These are phyloP conservation scores for Ancistrus triradiatus DNA, from an alignment of 2,113 vertebrate species.

Conservation along the genomic window DNA sequence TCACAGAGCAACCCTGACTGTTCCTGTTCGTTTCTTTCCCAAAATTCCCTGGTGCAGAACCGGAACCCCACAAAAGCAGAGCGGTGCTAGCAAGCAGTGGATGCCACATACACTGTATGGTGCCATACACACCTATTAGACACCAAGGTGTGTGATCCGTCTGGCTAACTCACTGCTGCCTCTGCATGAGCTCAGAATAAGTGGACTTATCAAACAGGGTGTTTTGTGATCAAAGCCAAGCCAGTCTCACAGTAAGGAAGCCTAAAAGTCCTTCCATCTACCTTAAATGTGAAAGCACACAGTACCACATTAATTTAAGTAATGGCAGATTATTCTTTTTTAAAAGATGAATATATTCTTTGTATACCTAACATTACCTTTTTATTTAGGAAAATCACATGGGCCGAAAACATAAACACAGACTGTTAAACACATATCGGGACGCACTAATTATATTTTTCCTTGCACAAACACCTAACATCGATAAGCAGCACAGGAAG, in stretches of 20 bases:
- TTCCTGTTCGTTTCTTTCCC: conserved; percentile 45
- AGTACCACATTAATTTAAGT: no score
- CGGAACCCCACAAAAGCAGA: no score
- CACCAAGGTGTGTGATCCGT: conserved; percentile 20
- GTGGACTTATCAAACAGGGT: conserved; percentile 23
- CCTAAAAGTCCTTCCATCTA: neutral
- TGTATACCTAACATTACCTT: no score
- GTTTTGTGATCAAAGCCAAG: conserved; percentile 16
- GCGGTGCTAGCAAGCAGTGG: no score
- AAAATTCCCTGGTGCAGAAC: no score
- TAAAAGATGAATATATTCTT: no score
- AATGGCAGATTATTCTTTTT: no score
- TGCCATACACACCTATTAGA: no score
- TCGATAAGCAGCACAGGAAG: neutral
- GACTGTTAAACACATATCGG: no score
- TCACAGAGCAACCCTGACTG: conserved; percentile 54
- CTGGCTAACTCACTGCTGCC: conserved; percentile 4
- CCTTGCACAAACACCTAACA: neutral
- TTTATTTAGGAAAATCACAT: no score
- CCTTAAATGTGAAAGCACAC: neutral
- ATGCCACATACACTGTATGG: no score
- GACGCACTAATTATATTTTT: neutral
- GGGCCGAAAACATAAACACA: no score
- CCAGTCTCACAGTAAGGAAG: conserved; percentile 7
- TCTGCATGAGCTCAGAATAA: conserved; percentile 33